phyloP scores from a whole-genome alignment of 2,113 vertebrate genomes.

The Athene cunicularia region DNA sequence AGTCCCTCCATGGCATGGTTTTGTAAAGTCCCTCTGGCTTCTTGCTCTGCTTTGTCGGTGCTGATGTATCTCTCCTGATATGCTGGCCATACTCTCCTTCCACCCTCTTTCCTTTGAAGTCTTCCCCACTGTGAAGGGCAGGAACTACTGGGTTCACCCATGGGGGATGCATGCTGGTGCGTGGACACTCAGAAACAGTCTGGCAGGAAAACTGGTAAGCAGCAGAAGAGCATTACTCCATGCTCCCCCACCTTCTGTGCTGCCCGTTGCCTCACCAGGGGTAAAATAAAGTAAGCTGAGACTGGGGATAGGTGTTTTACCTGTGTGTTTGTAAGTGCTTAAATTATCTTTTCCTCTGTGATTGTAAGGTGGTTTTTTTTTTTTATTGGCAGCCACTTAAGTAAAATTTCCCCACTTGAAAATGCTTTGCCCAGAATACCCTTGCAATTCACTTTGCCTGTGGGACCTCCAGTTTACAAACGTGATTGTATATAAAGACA shows the following conservation, averaged over 20 bases:
- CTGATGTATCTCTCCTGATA: not conserved
- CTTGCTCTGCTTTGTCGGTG: rapidly evolving
- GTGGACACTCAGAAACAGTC: not conserved
- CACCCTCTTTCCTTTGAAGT: not conserved
- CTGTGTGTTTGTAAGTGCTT: not conserved
- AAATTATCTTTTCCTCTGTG: not conserved
- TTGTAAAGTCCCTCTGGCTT: not conserved
- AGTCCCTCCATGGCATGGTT: not conserved
- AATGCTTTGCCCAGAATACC: not conserved
- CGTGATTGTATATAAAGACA: not conserved
- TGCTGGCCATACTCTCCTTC: not conserved
- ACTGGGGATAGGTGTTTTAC: not conserved
- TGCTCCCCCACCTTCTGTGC: not conserved
- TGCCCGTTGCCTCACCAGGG: rapidly evolving
- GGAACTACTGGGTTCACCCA: not conserved
- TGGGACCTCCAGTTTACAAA: not conserved
- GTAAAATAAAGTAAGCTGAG: not conserved
- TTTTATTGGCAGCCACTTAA: not conserved
- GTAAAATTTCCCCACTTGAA: not conserved
- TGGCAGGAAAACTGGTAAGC: not conserved
- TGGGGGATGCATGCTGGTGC: not conserved
- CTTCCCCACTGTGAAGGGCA: not conserved
- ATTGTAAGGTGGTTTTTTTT: not conserved
- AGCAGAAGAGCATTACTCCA: not conserved
- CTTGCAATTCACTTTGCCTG: not conserved